Conservation (phyloP, 2,888 invertebrate genomes). For the Hirtodrosophila trivittata region DNA sequence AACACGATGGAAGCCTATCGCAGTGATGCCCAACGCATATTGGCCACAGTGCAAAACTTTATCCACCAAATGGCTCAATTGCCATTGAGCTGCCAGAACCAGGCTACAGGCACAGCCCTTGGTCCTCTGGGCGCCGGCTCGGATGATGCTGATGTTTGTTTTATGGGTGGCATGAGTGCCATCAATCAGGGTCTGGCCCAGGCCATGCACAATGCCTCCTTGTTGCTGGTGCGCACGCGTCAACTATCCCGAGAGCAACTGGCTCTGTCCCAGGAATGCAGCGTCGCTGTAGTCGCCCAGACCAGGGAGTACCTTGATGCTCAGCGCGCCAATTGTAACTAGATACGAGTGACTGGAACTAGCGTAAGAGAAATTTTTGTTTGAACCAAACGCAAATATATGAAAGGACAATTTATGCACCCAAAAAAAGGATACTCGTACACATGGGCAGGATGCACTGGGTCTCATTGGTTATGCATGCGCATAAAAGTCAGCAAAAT, state of each 20-base stretch:
- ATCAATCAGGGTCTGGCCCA: constrained; percentile 66
- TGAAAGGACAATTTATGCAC: constrained; percentile 63
- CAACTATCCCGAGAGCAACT: constrained; percentile 50
- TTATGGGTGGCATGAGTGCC: constrained; percentile 56
- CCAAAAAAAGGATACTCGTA: constrained; percentile 50
- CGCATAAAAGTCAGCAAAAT: constrained; percentile 36
- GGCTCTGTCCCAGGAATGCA: constrained; percentile 53
- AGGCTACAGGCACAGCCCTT: constrained; percentile 18
- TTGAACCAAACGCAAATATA: constrained; percentile 36
- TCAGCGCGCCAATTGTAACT: constrained; percentile 54
- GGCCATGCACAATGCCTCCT: constrained; percentile 61
- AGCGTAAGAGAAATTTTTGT: constrained; percentile 7
- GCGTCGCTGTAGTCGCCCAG: constrained; percentile 48
- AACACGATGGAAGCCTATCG: constrained; percentile 35
- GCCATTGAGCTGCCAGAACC: constrained; percentile 50
- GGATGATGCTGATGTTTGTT: constrained; percentile 55
- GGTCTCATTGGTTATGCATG: constrained; percentile 64
- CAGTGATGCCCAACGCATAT: constrained; percentile 39
- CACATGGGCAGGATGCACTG: constrained; percentile 51
- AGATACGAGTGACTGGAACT: constrained; percentile 8
- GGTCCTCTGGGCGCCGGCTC: constrained; percentile 34
- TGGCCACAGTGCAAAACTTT: constrained; percentile 45
- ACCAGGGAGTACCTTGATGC: constrained; percentile 37
- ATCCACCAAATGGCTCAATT: constrained; percentile 63
- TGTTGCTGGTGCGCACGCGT: constrained; percentile 59